Evolutionary conservation across 2,797 vertebrate genomes (phyloP).

Genomic region (Xenops minutus): DNA sequence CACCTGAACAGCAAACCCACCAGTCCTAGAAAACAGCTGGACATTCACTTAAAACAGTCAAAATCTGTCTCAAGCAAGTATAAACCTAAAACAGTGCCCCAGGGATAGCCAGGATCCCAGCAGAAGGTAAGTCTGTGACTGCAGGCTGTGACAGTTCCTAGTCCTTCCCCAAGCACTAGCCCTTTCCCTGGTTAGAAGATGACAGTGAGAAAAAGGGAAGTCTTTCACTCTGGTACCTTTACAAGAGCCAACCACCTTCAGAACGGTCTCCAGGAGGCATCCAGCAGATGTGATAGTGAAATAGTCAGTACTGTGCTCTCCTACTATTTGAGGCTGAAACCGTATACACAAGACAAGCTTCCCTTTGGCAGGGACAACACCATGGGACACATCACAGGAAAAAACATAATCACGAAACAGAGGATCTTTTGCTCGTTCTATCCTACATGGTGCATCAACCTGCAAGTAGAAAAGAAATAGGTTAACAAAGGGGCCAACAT

Average conservation of each 20-base stretch:
- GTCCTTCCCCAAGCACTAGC: not conserved
- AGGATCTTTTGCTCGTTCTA: conserved; percentile 66
- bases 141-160: not conserved
- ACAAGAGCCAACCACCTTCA: conserved; percentile 86
- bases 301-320: conserved; percentile 83
- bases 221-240: conserved; percentile 76
- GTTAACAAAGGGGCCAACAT: not conserved
- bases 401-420: conserved; percentile 77
- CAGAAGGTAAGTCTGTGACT: not conserved
- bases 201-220: not conserved
- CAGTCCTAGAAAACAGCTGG: not conserved
- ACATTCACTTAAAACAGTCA: not conserved
- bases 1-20: not conserved
- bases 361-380: conserved; percentile 74
- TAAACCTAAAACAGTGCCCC: not conserved
- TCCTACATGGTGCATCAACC: conserved; percentile 83
- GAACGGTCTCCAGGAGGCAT: conserved; percentile 68
- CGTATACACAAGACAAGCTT: conserved; percentile 72
- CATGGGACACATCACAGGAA: conserved; percentile 72
- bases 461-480: conserved; percentile 42
- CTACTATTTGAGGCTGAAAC: conserved; percentile 83
- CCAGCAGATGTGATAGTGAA: conserved; percentile 80
- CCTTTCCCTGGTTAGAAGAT: not conserved
- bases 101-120: not conserved
- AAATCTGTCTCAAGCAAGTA: not conserved